Conservation (phyloP, 2,113 vertebrate genomes). For the Chroicocephalus ridibundus region DNA sequence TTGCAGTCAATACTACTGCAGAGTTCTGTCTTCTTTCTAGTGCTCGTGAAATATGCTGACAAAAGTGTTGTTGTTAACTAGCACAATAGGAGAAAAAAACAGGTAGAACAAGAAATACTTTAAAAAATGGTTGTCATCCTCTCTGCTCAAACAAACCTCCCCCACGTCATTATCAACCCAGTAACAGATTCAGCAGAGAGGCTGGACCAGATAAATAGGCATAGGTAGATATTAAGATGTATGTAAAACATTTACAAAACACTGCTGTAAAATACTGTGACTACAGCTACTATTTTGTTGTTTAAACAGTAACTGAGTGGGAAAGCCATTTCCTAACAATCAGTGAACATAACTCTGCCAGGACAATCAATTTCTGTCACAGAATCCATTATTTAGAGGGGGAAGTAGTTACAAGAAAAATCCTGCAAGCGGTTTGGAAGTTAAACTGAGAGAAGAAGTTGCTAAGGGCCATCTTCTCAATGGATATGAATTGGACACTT, state of each 20-base stretch:
- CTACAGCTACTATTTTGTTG: neutral
- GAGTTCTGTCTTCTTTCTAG: neutral
- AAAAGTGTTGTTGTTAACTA: neutral
- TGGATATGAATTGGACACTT: neutral
- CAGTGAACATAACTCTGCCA: neutral
- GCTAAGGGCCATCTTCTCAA: neutral
- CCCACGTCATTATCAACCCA: neutral
- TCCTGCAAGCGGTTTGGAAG: neutral
- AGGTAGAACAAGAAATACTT: neutral
- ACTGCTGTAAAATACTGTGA: neutral
- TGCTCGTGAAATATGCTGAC: fast-evolving
- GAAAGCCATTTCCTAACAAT: neutral
- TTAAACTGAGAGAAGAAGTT: neutral
- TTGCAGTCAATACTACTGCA: neutral
- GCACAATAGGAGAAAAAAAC: neutral
- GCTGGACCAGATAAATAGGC: neutral
- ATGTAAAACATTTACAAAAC: neutral
- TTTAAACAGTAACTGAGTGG: neutral
- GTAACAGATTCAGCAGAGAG: neutral
- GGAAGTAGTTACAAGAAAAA: neutral
- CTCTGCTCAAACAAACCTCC: neutral
- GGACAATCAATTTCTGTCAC: neutral
- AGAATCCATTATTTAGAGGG: neutral
- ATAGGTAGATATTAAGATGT: neutral
- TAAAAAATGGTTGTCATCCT: neutral